These are phyloP conservation scores for Meloidogyne chitwoodi DNA, from an alignment of 1,140 invertebrate genomes.

Conservation along the genomic window DNA sequence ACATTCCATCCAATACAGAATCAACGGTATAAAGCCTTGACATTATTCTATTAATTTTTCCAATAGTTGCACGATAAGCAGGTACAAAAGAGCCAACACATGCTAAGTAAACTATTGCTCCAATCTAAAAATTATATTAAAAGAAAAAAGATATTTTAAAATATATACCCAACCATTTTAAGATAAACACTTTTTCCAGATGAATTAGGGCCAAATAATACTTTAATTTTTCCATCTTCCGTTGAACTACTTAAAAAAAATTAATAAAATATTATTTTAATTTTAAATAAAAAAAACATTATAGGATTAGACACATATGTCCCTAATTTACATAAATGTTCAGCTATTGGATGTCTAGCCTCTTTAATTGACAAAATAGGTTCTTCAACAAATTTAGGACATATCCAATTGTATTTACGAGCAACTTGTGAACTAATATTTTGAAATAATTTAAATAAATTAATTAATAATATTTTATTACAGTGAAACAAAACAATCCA, in stretches of 20 bases:
- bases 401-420: constrained; percentile 52
- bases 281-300: constrained; percentile 9
- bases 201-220: constrained; percentile 81
- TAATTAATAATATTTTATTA: background rate
- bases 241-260: constrained; percentile 24
- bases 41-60: constrained; percentile 71
- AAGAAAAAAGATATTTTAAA: background rate
- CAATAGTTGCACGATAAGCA: constrained; percentile 71
- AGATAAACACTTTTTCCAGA: constrained; percentile 87
- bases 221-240: constrained; percentile 68
- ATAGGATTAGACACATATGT: constrained; percentile 52
- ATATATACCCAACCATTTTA: constrained; percentile 70
- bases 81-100: constrained; percentile 85
- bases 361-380: constrained; percentile 43
- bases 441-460: background rate
- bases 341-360: constrained; percentile 48
- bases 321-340: constrained; percentile 24
- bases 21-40: constrained; percentile 73
- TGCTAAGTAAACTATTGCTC: constrained; percentile 74
- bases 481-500: constrained; percentile 53
- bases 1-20: constrained; percentile 74
- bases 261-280: background rate
- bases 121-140: constrained; percentile 63
- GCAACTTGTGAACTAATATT: constrained; percentile 37
- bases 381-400: constrained; percentile 51